These are phyloP conservation scores for Scaptomyza parva DNA, from an alignment of 2,888 invertebrate species.

Conservation along the genomic window DNA sequence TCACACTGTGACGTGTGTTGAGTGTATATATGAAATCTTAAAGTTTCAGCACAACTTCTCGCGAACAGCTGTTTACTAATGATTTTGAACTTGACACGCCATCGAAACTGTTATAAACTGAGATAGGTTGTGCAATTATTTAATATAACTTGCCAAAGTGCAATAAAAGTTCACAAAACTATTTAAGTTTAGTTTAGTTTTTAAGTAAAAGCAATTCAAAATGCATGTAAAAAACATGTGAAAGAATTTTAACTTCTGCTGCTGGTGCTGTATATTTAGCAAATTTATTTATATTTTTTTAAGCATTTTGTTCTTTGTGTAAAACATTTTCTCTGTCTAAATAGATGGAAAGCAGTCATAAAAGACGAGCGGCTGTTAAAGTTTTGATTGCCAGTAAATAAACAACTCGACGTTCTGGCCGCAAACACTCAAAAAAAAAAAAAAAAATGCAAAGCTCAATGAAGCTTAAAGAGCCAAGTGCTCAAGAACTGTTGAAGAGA, in stretches of 20 bases:
- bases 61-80: not conserved
- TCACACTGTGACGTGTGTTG: not conserved
- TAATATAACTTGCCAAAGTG: not conserved
- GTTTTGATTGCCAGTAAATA: slow-evolving; percentile 71
- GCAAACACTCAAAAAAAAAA: slow-evolving; percentile 1
- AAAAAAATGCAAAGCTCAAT: slow-evolving; percentile 46
- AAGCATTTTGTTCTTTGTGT: slow-evolving; percentile 5
- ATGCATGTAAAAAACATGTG: no score
- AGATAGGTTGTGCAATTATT: not conserved
- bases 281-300: slow-evolving; percentile 33
- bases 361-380: slow-evolving; percentile 56
- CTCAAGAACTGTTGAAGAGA: slow-evolving; percentile 1
- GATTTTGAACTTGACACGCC: not conserved
- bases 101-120: slow-evolving; percentile 1
- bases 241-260: not conserved
- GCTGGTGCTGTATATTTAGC: no score
- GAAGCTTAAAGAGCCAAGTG: slow-evolving; percentile 53
- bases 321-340: slow-evolving; percentile 20
- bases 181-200: no score
- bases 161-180: no score
- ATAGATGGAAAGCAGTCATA: slow-evolving; percentile 38
- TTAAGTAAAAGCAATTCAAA: no score
- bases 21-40: not conserved
- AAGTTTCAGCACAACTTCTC: not conserved
- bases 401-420: slow-evolving; percentile 66